These are phyloP conservation scores for Drosophila tani DNA, from an alignment of 1,140 invertebrate genomes.

Conservation along the genomic window DNA sequence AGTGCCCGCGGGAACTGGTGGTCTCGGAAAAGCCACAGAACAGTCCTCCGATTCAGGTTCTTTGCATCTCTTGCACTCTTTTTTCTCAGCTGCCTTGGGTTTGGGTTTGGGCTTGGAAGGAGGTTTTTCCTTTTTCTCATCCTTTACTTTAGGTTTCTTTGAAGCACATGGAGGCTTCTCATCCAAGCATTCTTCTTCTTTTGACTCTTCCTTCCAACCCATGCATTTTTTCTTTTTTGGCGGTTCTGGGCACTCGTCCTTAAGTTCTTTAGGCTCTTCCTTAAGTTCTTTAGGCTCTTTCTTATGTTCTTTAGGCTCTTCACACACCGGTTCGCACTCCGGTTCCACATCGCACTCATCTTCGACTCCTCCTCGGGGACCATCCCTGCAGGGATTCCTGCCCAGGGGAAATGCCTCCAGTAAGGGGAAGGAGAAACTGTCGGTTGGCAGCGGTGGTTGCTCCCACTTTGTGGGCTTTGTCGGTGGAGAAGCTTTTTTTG, in stretches of 20 bases:
- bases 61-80: no score
- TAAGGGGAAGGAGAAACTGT: neutral
- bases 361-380: neutral
- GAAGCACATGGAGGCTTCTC: no score
- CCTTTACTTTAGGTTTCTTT: no score
- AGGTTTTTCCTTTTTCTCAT: neutral
- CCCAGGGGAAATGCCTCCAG: slow-evolving; percentile 17
- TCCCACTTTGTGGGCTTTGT: neutral
- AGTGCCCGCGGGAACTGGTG: no score
- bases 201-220: neutral
- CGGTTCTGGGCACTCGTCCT: neutral
- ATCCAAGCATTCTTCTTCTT: neutral
- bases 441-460: neutral
- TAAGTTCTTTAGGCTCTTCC: neutral
- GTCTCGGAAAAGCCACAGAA: no score
- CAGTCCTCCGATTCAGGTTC: no score
- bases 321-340: neutral
- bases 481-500: neutral
- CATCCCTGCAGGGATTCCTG: slow-evolving; percentile 32
- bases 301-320: neutral
- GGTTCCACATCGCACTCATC: no score
- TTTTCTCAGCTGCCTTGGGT: no score
- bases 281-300: neutral
- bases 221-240: neutral
- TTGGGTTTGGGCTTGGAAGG: neutral